Evolutionary conservation across 2,888 invertebrate genomes (phyloP), one percentile per base, ranked within the genome.

Genomic region (Linyphia triangularis): DNA sequence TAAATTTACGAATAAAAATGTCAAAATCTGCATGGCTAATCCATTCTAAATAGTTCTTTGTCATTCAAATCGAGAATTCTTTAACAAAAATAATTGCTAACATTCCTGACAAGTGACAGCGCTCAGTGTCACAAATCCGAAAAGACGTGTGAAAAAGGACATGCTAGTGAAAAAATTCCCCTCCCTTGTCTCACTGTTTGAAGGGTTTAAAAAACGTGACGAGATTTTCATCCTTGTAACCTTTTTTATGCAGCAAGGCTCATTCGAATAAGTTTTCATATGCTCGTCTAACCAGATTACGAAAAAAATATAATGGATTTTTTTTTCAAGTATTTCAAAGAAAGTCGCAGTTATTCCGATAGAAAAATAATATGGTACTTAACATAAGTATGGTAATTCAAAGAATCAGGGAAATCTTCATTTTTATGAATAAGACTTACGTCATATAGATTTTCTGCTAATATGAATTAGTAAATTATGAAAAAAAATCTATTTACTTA

Each of bases 41-140:
- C 26, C 43, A 16, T n/a, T 26, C 43, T 26, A 13, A 2, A 22
- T 13, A 16, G 40, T 26, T 28, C 19, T 6, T 26, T 70, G 70
- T 43, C 43, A 70, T 43, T 28, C 22, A 70, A 70, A 5, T 26
- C 13, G 10, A 24, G 13, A 26, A 24, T 2, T 70, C 16, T 43
- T 7, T 7, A 43, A n/a, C 26, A 37, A 16, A 70, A 70, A 70
- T 70, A 70, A 70, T 70, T 70, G 43, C 26, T 70, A 70, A 70
- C 70, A 40, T 6, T 16, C 43, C 26, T 24, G 70, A 43, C 51
- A 70, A 43, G 24, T n/a, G 43, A 43, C 40, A 70, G 16, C 70
- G 43, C 70, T 70, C 28, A 70, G 7, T 70, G 70, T 70, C 70
- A 70, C 24, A 70, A 70, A 70, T 7, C 70, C 24, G 43, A 26